Percentiles rank a stretch among this genome's conserved stretches.
phyloP scores from a whole-genome alignment of 2,797 vertebrate genomes.

The Australoheros facetus region DNA sequence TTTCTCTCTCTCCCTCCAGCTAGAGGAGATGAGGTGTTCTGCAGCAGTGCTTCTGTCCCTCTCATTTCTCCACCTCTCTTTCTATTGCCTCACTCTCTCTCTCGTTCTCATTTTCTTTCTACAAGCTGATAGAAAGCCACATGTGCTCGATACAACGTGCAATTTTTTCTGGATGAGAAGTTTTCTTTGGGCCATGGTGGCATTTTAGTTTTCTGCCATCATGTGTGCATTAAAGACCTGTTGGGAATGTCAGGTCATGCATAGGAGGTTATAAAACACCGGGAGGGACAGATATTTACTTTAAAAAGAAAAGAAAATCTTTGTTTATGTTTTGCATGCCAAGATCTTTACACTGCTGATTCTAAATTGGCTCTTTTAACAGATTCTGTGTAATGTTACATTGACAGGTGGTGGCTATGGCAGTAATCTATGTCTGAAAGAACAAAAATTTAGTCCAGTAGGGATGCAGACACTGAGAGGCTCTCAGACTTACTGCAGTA shows the following conservation, averaged over 20 bases:
- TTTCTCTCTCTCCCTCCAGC: slow-evolving; percentile 59
- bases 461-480: slow-evolving; percentile 6
- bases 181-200: slow-evolving; percentile 33
- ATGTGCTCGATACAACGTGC: slow-evolving; percentile 34
- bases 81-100: slow-evolving; percentile 49
- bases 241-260: background rate
- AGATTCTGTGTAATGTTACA: slow-evolving; percentile 2
- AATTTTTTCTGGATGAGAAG: slow-evolving; percentile 38
- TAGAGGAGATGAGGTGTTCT: slow-evolving; percentile 76
- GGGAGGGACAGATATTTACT: background rate
- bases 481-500: slow-evolving; percentile 15
- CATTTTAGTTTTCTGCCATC: slow-evolving; percentile 21
- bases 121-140: slow-evolving; percentile 44
- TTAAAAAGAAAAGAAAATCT: background rate
- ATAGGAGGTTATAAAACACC: background rate
- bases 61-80: slow-evolving; percentile 62
- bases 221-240: slow-evolving; percentile 20
- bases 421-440: slow-evolving; percentile 42
- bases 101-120: slow-evolving; percentile 44
- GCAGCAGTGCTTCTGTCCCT: slow-evolving; percentile 71
- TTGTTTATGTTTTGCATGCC: background rate
- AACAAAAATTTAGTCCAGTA: slow-evolving; percentile 5
- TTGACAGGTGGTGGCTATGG: slow-evolving; percentile 1
- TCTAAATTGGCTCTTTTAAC: background rate
- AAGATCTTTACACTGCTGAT: background rate